Evolutionary conservation across 2,888 invertebrate genomes (phyloP), one percentile per base, ranked within the genome.

Genomic region (Netelia melanura): DNA sequence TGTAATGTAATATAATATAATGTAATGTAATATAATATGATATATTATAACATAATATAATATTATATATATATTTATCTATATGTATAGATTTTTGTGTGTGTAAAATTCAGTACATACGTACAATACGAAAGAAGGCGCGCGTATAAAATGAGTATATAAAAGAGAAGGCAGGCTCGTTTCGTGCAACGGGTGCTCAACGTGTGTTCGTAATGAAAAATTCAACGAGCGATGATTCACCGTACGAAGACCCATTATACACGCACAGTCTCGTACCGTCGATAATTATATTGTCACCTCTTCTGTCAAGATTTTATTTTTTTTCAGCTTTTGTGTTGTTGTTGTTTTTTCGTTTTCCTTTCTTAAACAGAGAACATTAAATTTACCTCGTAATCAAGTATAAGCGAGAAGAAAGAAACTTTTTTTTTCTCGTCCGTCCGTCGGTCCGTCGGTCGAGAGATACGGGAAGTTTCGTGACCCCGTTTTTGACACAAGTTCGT

Each of bases 401-500:
- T 30, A 23, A 3, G 25, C 3, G 17, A n/a, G 54, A 25, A 52
- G 21, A 54, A 14, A 52, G 5, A 17, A 54, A 48, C 52, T 21
- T 6, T 56, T 56, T 56, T 56, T n/a, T n/a, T 17, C 17, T 17
- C 17, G 17, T 17, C 17, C 17, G 17, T 17, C 58, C 38, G 25
- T 5, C 30, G 0, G 30, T 30, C 30, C 6, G 30, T 30, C 30
- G 30, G 30, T 30, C 30, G 30, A 30, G 30, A 30, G 58, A 75
- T 75, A 30, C 62, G 38, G 79, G 64, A 62, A 48, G 74, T 74
- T 25, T 38, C n/a, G 14, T 74, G 78, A 79, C 83, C 79, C 43
- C 71, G 64, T 70, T 83, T 75, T 75, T 71, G n/a, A 74, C 64
- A 68, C 38, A 70, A 68, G 72, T 67, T 74, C 62, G 11, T 72